Evolutionary conservation across 2,797 vertebrate species (phyloP).

Genomic region (Hipposideros larvatus): DNA sequence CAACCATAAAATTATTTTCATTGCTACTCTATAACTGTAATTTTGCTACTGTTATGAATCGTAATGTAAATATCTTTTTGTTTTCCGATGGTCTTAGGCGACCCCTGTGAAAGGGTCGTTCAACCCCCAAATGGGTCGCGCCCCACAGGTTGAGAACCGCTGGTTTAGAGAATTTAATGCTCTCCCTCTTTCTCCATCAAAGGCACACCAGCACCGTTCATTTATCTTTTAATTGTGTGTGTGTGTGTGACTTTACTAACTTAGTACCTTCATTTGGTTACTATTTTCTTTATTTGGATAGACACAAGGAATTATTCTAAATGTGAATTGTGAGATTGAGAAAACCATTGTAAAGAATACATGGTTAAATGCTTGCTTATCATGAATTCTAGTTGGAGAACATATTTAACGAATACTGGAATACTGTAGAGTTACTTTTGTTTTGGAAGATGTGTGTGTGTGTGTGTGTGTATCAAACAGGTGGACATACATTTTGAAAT

Average conservation of each 20-base stretch:
- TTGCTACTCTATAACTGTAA: too few species aligned
- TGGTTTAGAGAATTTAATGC: too few species aligned
- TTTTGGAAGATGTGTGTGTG: background rate
- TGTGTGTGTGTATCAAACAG: background rate
- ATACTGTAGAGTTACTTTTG: background rate
- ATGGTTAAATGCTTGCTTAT: background rate
- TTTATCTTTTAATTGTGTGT: background rate
- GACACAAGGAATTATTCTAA: background rate
- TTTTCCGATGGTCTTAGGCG: too few species aligned
- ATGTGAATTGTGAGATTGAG: conserved; percentile 13
- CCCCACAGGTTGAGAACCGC: too few species aligned
- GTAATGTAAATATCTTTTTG: too few species aligned
- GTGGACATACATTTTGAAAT: conserved; percentile 31
- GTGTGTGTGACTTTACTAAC: background rate
- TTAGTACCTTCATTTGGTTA: background rate
- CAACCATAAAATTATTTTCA: too few species aligned
- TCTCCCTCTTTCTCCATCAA: background rate
- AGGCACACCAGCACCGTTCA: background rate
- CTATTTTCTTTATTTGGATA: background rate
- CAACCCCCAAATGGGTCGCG: too few species aligned
- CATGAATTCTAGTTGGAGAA: conserved; percentile 12
- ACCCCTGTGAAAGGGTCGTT: too few species aligned
- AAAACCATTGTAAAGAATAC: conserved; percentile 3
- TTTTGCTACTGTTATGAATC: too few species aligned
- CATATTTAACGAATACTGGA: background rate